These are phyloP conservation scores for Hydroisotoma schaefferi DNA, from an alignment of 2,888 invertebrate genomes.

Conservation along the genomic window DNA sequence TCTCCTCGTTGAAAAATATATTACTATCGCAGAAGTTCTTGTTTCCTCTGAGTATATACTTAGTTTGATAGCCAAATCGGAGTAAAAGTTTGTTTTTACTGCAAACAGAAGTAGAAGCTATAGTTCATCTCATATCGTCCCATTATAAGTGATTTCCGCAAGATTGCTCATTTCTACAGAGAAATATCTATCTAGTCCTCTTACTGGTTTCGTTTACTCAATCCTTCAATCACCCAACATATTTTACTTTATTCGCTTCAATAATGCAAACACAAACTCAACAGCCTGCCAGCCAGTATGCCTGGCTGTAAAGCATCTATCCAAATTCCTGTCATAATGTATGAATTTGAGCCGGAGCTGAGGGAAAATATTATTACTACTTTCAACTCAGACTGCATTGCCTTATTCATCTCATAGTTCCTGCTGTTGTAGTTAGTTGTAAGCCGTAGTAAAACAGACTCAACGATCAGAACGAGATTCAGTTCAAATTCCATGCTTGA, in stretches of 20 bases:
- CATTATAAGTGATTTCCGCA: constrained; percentile 14
- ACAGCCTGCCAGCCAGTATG: neutral
- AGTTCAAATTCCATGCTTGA: no score
- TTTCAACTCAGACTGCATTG: no score
- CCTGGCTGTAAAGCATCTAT: no score
- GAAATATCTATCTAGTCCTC: neutral
- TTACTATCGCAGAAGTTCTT: no score
- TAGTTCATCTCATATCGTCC: constrained; percentile 10
- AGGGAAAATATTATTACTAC: neutral
- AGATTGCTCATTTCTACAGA: constrained; percentile 9
- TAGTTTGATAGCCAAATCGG: no score
- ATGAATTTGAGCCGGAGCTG: neutral
- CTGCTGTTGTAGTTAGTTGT: neutral
- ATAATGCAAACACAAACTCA: neutral
- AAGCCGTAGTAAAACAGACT: constrained; percentile 1
- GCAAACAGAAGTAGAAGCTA: no score
- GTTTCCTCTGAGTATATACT: no score
- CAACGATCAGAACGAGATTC: neutral
- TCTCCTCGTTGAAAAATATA: no score
- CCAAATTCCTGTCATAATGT: neutral
- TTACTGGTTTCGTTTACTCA: neutral
- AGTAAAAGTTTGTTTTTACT: no score
- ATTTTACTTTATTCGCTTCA: no score
- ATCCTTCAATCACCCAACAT: neutral
- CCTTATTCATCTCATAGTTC: no score